Conservation (phyloP, 2,888 invertebrate genomes). For the Dicycla oo region DNA sequence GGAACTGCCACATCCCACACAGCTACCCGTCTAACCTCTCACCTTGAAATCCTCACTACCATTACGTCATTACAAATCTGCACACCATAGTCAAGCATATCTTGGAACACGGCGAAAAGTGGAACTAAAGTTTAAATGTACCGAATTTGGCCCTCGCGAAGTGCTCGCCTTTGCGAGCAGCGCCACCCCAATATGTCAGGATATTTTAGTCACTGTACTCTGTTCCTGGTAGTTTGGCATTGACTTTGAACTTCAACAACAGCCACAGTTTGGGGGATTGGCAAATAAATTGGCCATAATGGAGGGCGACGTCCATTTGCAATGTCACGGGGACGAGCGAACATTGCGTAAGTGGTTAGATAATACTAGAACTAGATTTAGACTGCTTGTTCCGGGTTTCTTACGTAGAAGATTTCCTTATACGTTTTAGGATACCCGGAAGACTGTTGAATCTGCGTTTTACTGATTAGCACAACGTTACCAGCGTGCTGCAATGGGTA, state of each 20-base stretch:
- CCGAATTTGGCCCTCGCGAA: not conserved
- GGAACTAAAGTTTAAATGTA: slow-evolving; percentile 10
- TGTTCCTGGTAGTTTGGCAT: slow-evolving; percentile 66
- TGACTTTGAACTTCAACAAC: slow-evolving; percentile 72
- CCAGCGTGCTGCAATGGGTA: no score
- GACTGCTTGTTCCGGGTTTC: slow-evolving; percentile 42
- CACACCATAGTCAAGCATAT: slow-evolving; percentile 1
- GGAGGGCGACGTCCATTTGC: slow-evolving; percentile 62
- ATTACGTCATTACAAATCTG: slow-evolving; percentile 21
- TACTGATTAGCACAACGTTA: not conserved
- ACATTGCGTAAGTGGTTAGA: slow-evolving; percentile 41
- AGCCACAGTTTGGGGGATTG: slow-evolving; percentile 64
- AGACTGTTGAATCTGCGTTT: not conserved
- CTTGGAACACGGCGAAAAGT: not conserved
- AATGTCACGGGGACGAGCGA: slow-evolving; percentile 61
- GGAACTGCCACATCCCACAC: slow-evolving; percentile 39
- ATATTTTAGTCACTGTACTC: not conserved
- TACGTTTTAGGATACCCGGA: slow-evolving; percentile 31
- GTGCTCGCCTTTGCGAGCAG: not conserved
- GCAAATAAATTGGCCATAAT: slow-evolving; percentile 64
- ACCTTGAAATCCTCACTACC: slow-evolving; percentile 43
- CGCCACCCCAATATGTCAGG: slow-evolving; percentile 8
- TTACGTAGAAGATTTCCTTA: slow-evolving; percentile 18
- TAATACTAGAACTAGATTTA: slow-evolving; percentile 47
- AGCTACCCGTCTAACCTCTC: slow-evolving; percentile 38